Conservation (phyloP, 2,888 invertebrate species). For the Agrotis puta region DNA sequence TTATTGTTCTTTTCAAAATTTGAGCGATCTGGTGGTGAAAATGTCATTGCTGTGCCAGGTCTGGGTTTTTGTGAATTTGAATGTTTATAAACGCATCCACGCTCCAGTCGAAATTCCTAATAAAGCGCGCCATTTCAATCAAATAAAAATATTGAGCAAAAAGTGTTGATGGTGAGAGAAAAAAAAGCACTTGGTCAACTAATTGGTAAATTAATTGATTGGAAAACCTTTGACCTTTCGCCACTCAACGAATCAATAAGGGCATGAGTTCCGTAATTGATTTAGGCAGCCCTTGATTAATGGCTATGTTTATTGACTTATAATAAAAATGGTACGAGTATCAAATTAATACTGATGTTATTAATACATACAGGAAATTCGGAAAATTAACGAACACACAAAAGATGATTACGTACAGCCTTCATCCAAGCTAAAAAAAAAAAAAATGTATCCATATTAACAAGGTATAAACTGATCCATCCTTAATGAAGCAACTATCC, state of each 20-base stretch:
- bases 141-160: too few relatives aligned
- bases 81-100: background rate
- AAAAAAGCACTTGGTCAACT: background rate
- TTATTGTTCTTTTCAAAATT: too few relatives aligned
- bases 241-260: background rate
- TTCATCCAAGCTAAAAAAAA: too few relatives aligned
- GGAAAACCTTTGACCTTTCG: background rate
- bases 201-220: too few relatives aligned
- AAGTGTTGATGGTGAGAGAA: too few relatives aligned
- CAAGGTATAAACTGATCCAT: too few relatives aligned
- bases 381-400: background rate
- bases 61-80: background rate
- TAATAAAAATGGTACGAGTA: constrained; percentile 11
- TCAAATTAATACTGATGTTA: background rate
- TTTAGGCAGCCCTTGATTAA: background rate
- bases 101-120: background rate
- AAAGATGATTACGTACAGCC: background rate
- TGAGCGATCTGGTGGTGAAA: too few relatives aligned
- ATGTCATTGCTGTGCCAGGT: background rate
- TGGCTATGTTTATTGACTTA: background rate
- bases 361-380: background rate
- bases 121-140: too few relatives aligned
- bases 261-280: background rate
- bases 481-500: too few relatives aligned
- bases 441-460: too few relatives aligned